Base-by-base conservation (phyloP, 2,888 invertebrate species). In the Cosmia trapezina region DNA sequence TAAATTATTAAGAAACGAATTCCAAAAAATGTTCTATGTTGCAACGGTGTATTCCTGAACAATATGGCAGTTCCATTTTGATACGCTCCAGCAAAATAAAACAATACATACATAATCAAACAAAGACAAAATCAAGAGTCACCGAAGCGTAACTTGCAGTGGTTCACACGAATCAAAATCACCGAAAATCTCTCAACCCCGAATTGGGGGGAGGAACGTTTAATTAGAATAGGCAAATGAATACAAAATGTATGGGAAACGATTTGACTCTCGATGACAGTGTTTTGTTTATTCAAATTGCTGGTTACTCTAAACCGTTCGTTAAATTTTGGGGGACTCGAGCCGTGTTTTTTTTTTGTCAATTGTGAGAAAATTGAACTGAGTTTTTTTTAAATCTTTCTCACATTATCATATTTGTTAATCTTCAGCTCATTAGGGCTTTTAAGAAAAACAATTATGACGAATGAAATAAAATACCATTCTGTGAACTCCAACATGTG, bases 151-250 rank as follows among this genome's bases (percentile, higher is more conserved):
- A 83, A 84, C 91, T 83, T 81, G 87, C 79, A 78, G 87, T 86
- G 91, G 96, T 96, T 96, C 96, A 94, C 96, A 96, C 94, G 94
- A 92, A 93, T 92, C 91, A 91, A 92, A 73, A 92, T 93, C 92
- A 88, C 93, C 92, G 89, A 94, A 93, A 92, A 86, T 86, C 90
- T 92, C 86, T 86, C 86, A 89, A 86, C 86, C 87, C 88, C 86
- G 84, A 88, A 86, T 68, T 81, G 89, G 91, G 90, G 90, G 93
- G 92, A 90, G 92, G 92, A 89, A 88, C 86, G 83, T 88, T 91
- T 93, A 94, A 95, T 95, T 95, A 94, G 90, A 92, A 92, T 92
- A 92, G 91, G 89, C 92, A 92, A 95, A 95, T 93, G 72, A 65
- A 73, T 83, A 73, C 93, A 69, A 95, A 70, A 92, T 91, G 89